phyloP scores from a whole-genome alignment of 2,888 invertebrate genomes.

The Spisula subtruncata region DNA sequence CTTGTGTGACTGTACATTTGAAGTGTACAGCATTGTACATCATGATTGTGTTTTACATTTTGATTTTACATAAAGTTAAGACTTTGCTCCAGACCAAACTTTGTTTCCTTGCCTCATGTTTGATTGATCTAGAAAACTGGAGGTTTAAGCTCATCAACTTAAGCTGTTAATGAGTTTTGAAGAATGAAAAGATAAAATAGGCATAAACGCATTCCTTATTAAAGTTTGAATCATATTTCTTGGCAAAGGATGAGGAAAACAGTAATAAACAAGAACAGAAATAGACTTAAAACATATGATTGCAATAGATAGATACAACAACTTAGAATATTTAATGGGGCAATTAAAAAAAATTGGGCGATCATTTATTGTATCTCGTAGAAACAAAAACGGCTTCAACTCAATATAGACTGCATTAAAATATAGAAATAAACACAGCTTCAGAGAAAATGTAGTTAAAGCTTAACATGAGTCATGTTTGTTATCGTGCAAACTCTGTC shows the following conservation, averaged over 20 bases:
- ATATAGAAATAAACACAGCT: not conserved
- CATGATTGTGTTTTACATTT: not conserved
- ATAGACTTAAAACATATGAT: conserved; percentile 25
- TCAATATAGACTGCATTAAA: not conserved
- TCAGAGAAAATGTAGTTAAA: not conserved
- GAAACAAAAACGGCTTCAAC: not conserved
- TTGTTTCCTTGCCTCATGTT: not conserved
- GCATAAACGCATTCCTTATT: conserved; percentile 1
- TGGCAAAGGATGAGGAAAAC: not conserved
- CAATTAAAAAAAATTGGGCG: not conserved
- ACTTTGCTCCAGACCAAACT: not conserved
- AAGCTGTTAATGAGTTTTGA: conserved; percentile 27
- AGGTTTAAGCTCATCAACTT: conserved; percentile 27
- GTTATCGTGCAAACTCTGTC: too few species aligned
- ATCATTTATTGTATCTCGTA: not conserved
- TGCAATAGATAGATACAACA: conserved; percentile 9
- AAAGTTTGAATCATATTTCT: conserved; percentile 23
- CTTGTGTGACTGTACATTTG: not conserved
- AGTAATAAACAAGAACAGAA: conserved; percentile 27
- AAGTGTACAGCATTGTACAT: not conserved
- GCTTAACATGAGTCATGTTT: not conserved
- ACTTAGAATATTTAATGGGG: not conserved
- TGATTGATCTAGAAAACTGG: conserved; percentile 15
- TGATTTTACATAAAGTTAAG: not conserved
- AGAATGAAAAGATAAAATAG: conserved; percentile 28